phyloP scores from a whole-genome alignment of 2,797 vertebrate species.

The Orestias chungarensis region DNA sequence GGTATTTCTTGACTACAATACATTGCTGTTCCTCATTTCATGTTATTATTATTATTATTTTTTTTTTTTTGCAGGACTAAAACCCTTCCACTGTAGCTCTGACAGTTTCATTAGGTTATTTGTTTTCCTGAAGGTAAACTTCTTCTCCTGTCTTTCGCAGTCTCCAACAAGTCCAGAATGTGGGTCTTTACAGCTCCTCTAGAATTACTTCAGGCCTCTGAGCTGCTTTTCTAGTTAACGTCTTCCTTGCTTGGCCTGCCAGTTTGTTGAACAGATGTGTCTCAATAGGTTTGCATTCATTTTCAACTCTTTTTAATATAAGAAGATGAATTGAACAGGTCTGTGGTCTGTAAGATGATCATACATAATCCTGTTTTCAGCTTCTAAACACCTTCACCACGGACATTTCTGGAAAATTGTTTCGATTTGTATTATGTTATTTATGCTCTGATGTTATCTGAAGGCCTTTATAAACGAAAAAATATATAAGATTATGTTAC shows the following conservation, averaged over 20 bases:
- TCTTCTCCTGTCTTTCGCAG: neutral
- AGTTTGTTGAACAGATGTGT: neutral
- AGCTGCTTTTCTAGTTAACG: neutral
- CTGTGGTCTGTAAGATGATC: neutral
- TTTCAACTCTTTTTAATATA: neutral
- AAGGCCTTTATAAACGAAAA: neutral
- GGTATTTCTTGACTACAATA: conserved; percentile 31
- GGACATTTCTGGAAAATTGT: neutral
- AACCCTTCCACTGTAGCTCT: neutral
- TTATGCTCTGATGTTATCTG: neutral
- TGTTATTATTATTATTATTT: no score
- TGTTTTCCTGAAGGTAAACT: neutral
- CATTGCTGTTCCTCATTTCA: conserved; percentile 42
- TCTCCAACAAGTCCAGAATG: no score
- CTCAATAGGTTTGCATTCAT: neutral
- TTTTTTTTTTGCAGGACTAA: conserved; percentile 14
- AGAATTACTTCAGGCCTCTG: neutral
- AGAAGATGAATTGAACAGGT: neutral
- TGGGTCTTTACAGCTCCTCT: neutral
- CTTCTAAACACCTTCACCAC: neutral
- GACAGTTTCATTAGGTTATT: neutral
- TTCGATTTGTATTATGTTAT: neutral
- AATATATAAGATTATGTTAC: neutral
- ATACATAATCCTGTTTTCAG: neutral
- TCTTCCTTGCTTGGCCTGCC: neutral